These are phyloP conservation scores for Nephrotoma flavescens DNA, from an alignment of 2,888 invertebrate species.

Conservation along the genomic window DNA sequence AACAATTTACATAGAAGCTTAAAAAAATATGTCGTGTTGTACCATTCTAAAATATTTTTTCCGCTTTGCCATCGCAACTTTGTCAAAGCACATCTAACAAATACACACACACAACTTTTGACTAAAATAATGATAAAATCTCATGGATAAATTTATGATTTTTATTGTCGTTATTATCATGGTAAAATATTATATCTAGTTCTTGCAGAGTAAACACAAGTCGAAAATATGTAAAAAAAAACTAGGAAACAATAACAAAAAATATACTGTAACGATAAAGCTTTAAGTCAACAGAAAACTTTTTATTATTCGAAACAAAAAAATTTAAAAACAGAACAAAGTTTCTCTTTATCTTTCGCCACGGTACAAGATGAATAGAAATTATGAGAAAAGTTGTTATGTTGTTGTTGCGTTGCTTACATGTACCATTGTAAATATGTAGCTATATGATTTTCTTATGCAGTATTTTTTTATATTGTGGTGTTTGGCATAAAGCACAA, in stretches of 20 bases:
- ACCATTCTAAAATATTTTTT: background rate
- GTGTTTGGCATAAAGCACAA: background rate
- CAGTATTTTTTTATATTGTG: background rate
- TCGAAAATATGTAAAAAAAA: background rate
- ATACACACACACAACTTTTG: background rate
- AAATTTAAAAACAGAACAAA: background rate
- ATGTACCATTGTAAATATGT: background rate
- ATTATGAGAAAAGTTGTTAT: background rate
- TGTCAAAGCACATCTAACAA: background rate
- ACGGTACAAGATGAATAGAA: background rate
- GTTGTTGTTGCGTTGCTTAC: background rate
- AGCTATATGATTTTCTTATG: background rate
- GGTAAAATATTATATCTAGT: background rate
- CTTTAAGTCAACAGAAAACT: background rate
- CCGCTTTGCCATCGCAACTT: background rate
- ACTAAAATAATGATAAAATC: background rate
- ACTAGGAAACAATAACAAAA: background rate
- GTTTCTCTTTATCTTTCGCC: background rate
- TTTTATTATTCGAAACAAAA: background rate
- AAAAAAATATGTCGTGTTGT: background rate
- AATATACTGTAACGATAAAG: background rate
- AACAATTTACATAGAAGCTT: background rate
- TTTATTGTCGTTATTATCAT: background rate
- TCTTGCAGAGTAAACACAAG: background rate
- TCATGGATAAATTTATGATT: background rate